These are phyloP conservation scores for Melitaea athalia DNA, from an alignment of 2,888 invertebrate genomes.

Conservation along the genomic window DNA sequence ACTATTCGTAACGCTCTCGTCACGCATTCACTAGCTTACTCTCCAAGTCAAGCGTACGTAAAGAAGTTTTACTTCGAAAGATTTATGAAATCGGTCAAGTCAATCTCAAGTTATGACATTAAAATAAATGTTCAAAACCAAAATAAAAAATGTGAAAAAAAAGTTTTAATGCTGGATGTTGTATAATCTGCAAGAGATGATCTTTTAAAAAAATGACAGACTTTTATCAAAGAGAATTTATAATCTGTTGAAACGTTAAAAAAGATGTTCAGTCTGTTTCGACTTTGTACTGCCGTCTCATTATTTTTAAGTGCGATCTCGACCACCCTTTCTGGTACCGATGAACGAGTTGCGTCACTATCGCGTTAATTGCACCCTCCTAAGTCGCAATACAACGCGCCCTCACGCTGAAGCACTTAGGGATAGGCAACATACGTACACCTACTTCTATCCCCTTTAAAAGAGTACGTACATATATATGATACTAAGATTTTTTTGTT, in stretches of 20 bases:
- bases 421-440: conserved; percentile 23
- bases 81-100: too few species aligned
- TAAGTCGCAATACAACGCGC: conserved; percentile 24
- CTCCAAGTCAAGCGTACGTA: too few species aligned
- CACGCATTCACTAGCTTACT: too few species aligned
- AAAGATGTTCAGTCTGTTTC: conserved; percentile 6
- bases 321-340: conserved; percentile 26
- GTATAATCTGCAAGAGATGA: background rate
- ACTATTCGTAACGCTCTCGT: too few species aligned
- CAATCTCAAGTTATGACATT: too few species aligned
- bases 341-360: conserved; percentile 21
- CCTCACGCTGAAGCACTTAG: conserved; percentile 34
- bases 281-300: conserved; percentile 16
- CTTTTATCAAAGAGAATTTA: conserved; percentile 10
- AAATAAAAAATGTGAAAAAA: background rate
- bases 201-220: background rate
- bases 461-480: conserved; percentile 28
- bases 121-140: background rate
- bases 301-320: conserved; percentile 36
- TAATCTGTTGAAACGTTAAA: conserved; percentile 17
- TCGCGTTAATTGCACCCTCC: conserved; percentile 37
- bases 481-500: conserved; percentile 30
- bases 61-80: too few species aligned
- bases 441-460: conserved; percentile 27
- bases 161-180: background rate